These are phyloP conservation scores for Styela plicata DNA, from an alignment of 23 tunicate species.

Conservation along the genomic window DNA sequence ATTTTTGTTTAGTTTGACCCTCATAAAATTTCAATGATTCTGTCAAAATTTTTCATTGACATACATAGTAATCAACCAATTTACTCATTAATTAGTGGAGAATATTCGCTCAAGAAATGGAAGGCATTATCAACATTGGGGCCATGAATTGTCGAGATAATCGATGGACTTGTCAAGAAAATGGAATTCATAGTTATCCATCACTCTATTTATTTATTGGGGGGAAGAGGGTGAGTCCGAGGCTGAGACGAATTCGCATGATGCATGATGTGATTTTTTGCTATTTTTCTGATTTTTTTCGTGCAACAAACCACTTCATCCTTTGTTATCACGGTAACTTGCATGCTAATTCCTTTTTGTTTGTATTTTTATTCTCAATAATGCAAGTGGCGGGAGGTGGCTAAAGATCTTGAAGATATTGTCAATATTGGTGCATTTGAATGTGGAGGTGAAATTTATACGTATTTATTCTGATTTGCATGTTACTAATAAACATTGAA, in stretches of 20 bases:
- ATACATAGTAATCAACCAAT: no score
- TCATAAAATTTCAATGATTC: no score
- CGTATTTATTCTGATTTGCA: no score
- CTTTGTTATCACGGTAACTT: neutral
- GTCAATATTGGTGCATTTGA: conserved; percentile 87
- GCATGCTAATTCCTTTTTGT: conserved; percentile 1
- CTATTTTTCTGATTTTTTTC: conserved; percentile 13
- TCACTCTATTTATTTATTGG: conserved; percentile 66
- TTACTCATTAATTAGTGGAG: conserved; percentile 93
- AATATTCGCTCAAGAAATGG: conserved; percentile 88
- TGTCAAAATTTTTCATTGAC: no score
- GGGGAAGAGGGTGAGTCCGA: conserved; percentile 65
- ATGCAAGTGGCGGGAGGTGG: conserved; percentile 78
- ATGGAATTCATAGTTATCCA: conserved; percentile 89
- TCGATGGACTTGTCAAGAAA: conserved; percentile 71
- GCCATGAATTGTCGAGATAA: conserved; percentile 98
- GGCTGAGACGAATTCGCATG: neutral
- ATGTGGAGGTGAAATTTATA: conserved; percentile 65
- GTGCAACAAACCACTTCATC: neutral
- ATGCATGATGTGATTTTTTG: conserved; percentile 9
- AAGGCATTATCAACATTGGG: conserved; percentile 90
- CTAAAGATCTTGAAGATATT: conserved; percentile 53
- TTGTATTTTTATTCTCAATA: conserved; percentile 7
- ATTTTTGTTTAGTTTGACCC: no score
- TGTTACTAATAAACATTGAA: no score